Base-by-base conservation (phyloP, 2,113 vertebrate genomes). In the Aldabrachelys gigantea region DNA sequence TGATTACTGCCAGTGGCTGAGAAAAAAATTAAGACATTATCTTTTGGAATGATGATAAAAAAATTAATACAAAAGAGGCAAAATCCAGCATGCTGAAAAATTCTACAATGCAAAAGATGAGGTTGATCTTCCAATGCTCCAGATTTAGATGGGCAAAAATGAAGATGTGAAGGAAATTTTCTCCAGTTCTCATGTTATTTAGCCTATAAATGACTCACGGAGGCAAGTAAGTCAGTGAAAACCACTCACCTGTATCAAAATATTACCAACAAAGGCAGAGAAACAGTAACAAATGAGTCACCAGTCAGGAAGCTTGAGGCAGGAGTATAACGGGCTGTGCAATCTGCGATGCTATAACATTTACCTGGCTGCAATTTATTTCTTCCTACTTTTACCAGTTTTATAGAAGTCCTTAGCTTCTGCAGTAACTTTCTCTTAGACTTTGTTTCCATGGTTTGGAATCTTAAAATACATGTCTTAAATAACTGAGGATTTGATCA, bases 301-400 rank as follows among this genome's bases (percentile, higher is more conserved):
- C 89, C 95, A 97, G 85, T 0, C 56, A 82, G 92, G 82, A 92
- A 78, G 82, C 91, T 72, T 89, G 96, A 52, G 93, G 91, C 53
- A 96, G 87, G 83, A 91, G 84, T 92, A 94, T 62, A 84, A 96
- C 89, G 89, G 78, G 86, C 91, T 80, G 54, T 78, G 88, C 16
- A 0, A 19, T 31, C 25, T 62, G 59, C 27, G 17, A 85, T 96
- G 89, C 89, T 91, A 0, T 52, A 92, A 82, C 27, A 16, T 85
- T 59, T 86, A 82, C 0, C 57, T 89, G 91, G 57, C 65, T 85
- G 80, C 65, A 38, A 59, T 90, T 93, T 3, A 0, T 82, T 93
- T 94, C 52, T 80, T 53, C 44, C 87, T 82, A 2, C 89, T 92
- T 91, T 80, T 83, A 21, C 35, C 81, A 82, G 82, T 76, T 88